Evolutionary conservation across 2,888 invertebrate species (phyloP).

Genomic region (Epistrophe eligans): DNA sequence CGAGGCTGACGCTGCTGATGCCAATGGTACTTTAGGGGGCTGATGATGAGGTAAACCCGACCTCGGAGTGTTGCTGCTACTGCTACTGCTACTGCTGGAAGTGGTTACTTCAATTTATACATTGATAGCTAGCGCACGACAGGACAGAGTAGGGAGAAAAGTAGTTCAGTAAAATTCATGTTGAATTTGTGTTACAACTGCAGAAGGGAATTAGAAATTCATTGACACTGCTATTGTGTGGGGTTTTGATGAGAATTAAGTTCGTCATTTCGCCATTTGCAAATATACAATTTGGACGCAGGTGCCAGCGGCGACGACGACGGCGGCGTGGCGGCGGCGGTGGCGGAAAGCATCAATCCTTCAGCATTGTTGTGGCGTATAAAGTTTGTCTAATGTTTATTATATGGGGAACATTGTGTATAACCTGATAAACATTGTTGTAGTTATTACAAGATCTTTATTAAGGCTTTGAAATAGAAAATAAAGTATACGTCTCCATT

Average conservation of each 20-base stretch:
- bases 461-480: background rate
- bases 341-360: background rate
- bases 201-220: constrained; percentile 71
- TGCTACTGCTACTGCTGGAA: background rate
- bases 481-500: background rate
- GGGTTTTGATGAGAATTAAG: constrained; percentile 48
- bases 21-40: constrained; percentile 22
- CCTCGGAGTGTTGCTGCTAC: background rate
- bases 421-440: constrained; percentile 2
- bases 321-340: background rate
- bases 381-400: constrained; percentile 7
- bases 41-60: constrained; percentile 1
- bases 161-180: constrained; percentile 16
- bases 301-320: background rate
- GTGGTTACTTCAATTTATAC: constrained; percentile 43
- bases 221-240: constrained; percentile 65
- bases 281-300: constrained; percentile 55
- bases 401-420: background rate
- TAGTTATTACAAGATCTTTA: background rate
- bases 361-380: background rate
- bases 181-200: constrained; percentile 38
- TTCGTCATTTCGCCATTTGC: constrained; percentile 57
- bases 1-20: constrained; percentile 16
- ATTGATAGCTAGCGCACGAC: constrained; percentile 20
- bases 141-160: background rate